Base-by-base conservation (phyloP, 2,888 invertebrate genomes). In the Drosophila prostipennis region DNA sequence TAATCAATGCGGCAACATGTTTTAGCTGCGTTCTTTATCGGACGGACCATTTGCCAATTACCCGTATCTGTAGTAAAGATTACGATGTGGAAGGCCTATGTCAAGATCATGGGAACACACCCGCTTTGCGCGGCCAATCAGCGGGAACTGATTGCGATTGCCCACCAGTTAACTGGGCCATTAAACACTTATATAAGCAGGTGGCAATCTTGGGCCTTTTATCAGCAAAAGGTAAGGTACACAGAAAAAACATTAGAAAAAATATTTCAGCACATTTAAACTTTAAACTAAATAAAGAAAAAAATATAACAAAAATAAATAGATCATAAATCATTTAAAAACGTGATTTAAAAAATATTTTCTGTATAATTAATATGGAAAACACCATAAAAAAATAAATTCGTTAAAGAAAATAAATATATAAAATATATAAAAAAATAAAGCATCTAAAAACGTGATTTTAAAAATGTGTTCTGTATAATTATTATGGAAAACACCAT, bases 81-180 rank as follows among this genome's bases (percentile, higher is more conserved):
- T 19, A 48, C 46, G 36, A 39, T 34, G 32, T 32, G 45, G 36
- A 29, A 34, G 71, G 55, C 55, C 60, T 56, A 45, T 45, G 71
- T 52, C 72, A 71, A 71, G 71, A 61, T 61, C 61, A 46, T 29
- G 42, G 32, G 37, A 42, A 56, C 71, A 71, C 71, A 29, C 71
- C 71, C 61, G 71, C 42, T 46, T 37, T 19, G 19, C 45, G 8
- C 14, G 40, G 45, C 72, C 72, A 72, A 72, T 52, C 53, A 36
- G 14, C n/a, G 14, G 5, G 10, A 14, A 23, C 32, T 8, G 46
- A 46, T 60, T 45, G 26, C 26, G 26, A 26, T 6, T 29, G 7
- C 10, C 43, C 40, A 32, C 11, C 11, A 36, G 26, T 43, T 64
- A 43, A 64, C 37, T 45, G 43, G 43, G 51, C 32, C 51, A 51